Evolutionary conservation across 1,140 invertebrate genomes (phyloP).

Genomic region (Drosophila miranda): DNA sequence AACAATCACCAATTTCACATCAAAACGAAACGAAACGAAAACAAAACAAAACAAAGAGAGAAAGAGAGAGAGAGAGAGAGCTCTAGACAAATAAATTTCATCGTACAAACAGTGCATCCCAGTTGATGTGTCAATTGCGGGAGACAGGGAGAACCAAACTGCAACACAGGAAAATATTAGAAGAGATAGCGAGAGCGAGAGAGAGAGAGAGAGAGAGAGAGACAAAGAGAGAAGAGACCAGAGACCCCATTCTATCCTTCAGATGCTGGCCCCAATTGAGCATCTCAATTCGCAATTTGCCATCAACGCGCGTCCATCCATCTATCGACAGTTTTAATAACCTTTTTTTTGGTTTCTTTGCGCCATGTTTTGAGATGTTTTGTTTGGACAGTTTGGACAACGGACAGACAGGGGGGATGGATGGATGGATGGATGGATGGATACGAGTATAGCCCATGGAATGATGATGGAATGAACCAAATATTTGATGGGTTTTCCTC

Average conservation of each 20-base stretch:
- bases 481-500: conserved; percentile 27
- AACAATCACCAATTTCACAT: conserved; percentile 25
- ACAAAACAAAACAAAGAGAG: conserved; percentile 18
- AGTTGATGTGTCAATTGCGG: conserved; percentile 64
- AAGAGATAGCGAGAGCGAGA: too few relatives aligned
- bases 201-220: neutral
- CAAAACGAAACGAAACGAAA: conserved; percentile 17
- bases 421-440: neutral
- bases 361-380: conserved; percentile 43
- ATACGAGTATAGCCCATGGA: conserved; percentile 2
- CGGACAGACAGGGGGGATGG: neutral
- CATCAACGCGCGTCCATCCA: conserved; percentile 42
- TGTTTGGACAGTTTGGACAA: conserved; percentile 49
- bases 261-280: conserved; percentile 12
- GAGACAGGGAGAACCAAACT: conserved; percentile 21
- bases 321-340: conserved; percentile 75
- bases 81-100: conserved; percentile 50
- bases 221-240: conserved; percentile 10
- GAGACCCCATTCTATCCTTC: conserved; percentile 9
- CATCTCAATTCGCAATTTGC: conserved; percentile 32
- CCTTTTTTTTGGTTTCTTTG: conserved; percentile 37
- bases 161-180: neutral
- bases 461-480: conserved; percentile 34
- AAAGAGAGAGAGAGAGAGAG: neutral
- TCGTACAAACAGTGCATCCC: conserved; percentile 64